Evolutionary conservation across 2,888 invertebrate genomes (phyloP), one percentile per base, ranked within the genome.

Genomic region (Drosophila limbata): DNA sequence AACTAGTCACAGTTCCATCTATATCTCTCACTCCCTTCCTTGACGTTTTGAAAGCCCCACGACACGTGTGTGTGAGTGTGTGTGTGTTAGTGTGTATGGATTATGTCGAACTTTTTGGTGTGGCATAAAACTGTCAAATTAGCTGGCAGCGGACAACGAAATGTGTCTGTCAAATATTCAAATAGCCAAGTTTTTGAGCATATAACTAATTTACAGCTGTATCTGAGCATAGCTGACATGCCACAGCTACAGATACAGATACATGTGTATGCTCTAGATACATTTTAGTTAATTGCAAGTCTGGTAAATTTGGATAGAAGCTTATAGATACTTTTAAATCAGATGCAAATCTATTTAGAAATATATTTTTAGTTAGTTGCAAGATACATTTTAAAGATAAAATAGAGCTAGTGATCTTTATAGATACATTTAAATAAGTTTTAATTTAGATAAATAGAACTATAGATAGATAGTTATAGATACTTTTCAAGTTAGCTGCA

Each of bases 111-210:
- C 62, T 69, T 69, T 81, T 70, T 52, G 59, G 50, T 79, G 80
- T 74, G 70, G 72, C 80, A 85, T 85, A 77, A 85, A 84, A 84
- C 84, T 84, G 84, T 84, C 84, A 88, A 84, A 84, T 88, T 84
- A 84, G 84, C 74, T 62, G 69, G 77, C 64, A 70, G 39, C 79
- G 45, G 64, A 60, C 52, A 61, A 62, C 67, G 53, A 81, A 69
- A 75, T 55, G 55, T 69, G 64, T 17, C 84, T 66, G 61, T 65
- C 33, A 71, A 77, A 80, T 79, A 73, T 84, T 76, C 76, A 63
- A 88, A 84, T 84, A 66, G 69, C 59, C 52, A 62, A 61, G 52
- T 69, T 76, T 73, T 9, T 77, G 72, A 69, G 62, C 63, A 78
- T 71, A 71, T 80, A 74, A 83, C 83, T 71, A 87, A 84, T 85